Base-by-base conservation (phyloP, 1,140 invertebrate species). In the Rhyacophila brunnea region DNA sequence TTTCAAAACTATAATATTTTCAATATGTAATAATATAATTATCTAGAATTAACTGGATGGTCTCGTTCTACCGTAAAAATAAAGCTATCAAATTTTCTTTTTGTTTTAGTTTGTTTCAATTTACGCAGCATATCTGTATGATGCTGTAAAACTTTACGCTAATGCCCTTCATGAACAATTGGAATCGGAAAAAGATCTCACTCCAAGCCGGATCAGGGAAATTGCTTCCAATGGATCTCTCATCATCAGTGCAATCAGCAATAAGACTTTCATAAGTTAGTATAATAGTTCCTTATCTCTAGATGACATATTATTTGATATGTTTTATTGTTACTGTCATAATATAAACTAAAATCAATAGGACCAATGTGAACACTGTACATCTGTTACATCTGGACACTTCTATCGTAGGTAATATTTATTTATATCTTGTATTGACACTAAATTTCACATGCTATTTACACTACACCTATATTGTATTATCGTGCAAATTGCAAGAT, bases 61-160 rank as follows among this genome's bases (percentile, higher is more conserved):
- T n/a, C n/a, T n/a, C n/a, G n/a, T n/a, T n/a, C n/a, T n/a, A n/a
- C n/a, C n/a, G n/a, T 36, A 36, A 10, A 10, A 36, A 36, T 36
- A 36, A 43, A 43, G 13, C 28, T 47, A 11, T 10, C 52, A 65
- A 28, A 44, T 48, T 66, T 35, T 57, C 1, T 46, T 28, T 74
- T 71, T 68, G 48, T 78, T 82, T 46, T 77, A 89, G 84, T 91
- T 92, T 74, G 87, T 97, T 6, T 89, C 94, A 7, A 90, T 97
- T 48, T 94, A 95, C 71, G 96, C 96, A 10, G 92, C 95, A 1
- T 96, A 98, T 77, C 78, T 99, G 35, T 98, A 97, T 73, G 96
- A 99, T 78, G 93, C 95, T 1, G 90, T 99, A 0, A 88, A 88
- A 68, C 73, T 99, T 0, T 99, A 98, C 71, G 93, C 94, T 1